Conservation (phyloP, 1,140 invertebrate genomes). For the Rhopalosiphum maidis region DNA sequence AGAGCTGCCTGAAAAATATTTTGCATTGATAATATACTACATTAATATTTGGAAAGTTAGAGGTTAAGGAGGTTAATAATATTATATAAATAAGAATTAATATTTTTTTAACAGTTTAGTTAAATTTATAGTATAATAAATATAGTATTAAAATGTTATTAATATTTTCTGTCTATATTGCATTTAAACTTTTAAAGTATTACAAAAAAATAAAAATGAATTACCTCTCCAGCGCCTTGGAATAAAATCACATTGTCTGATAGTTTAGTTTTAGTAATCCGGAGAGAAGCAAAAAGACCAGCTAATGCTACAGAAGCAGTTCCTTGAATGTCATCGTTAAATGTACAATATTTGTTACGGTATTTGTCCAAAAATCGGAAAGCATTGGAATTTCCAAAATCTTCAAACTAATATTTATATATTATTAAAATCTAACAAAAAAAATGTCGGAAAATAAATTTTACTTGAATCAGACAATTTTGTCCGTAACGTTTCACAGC, state of each 20-base stretch:
- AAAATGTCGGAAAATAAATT: neutral
- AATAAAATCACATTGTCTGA: conserved; percentile 86
- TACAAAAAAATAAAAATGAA: conserved; percentile 20
- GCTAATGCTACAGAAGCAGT: conserved; percentile 90
- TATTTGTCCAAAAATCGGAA: conserved; percentile 87
- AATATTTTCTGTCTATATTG: neutral
- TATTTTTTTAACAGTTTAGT: neutral
- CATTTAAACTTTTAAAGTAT: neutral
- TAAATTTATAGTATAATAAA: neutral
- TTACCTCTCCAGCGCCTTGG: conserved; percentile 88
- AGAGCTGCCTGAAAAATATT: conserved; percentile 71
- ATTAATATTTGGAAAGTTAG: neutral
- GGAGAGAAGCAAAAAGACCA: conserved; percentile 83
- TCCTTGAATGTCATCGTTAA: conserved; percentile 97
- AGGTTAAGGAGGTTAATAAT: neutral
- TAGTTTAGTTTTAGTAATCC: conserved; percentile 78
- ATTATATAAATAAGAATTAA: neutral
- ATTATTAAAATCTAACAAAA: neutral
- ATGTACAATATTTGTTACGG: conserved; percentile 84
- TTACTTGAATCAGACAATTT: conserved; percentile 74
- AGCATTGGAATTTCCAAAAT: conserved; percentile 92
- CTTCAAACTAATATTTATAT: conserved; percentile 80
- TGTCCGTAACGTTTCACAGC: conserved; percentile 83
- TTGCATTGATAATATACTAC: neutral
- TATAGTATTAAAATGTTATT: neutral